These are phyloP conservation scores for Doris montereyensis DNA, from an alignment of 2,888 invertebrate genomes.

Conservation along the genomic window DNA sequence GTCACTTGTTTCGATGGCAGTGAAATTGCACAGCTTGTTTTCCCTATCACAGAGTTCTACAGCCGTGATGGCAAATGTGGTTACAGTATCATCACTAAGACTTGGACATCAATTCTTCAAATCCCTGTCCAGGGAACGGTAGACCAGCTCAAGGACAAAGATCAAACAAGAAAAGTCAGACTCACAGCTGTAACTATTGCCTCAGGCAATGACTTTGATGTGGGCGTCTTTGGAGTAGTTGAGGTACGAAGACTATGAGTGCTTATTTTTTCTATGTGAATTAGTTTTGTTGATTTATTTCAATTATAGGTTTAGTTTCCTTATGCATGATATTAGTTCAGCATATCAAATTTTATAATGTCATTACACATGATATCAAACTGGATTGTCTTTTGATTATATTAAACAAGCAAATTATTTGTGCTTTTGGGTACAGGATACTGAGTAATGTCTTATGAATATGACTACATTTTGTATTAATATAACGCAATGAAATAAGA, in stretches of 20 bases:
- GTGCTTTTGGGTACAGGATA: too few relatives aligned
- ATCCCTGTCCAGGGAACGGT: constrained; percentile 52
- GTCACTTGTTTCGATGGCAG: constrained; percentile 46
- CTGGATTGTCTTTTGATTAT: too few relatives aligned
- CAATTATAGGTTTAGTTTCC: too few relatives aligned
- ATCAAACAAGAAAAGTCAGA: constrained; percentile 47
- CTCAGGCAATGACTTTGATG: constrained; percentile 29
- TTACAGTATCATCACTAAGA: constrained; percentile 48
- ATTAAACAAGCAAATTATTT: too few relatives aligned
- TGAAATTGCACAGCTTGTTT: constrained; percentile 50
- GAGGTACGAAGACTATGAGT: constrained; percentile 35
- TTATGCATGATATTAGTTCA: too few relatives aligned
- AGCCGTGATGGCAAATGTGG: constrained; percentile 44
- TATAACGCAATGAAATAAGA: too few relatives aligned
- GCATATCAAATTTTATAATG: too few relatives aligned
- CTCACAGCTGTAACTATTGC: constrained; percentile 41
- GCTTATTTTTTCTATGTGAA: too few relatives aligned
- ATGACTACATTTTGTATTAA: too few relatives aligned
- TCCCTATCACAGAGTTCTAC: constrained; percentile 43
- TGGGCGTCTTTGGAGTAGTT: constrained; percentile 39
- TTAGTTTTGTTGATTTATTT: too few relatives aligned
- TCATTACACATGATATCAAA: too few relatives aligned
- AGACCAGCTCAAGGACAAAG: constrained; percentile 51
- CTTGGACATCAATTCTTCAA: constrained; percentile 43
- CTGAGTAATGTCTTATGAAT: too few relatives aligned